Conservation (phyloP, 2,797 vertebrate species). For the Anas bahamensis region DNA sequence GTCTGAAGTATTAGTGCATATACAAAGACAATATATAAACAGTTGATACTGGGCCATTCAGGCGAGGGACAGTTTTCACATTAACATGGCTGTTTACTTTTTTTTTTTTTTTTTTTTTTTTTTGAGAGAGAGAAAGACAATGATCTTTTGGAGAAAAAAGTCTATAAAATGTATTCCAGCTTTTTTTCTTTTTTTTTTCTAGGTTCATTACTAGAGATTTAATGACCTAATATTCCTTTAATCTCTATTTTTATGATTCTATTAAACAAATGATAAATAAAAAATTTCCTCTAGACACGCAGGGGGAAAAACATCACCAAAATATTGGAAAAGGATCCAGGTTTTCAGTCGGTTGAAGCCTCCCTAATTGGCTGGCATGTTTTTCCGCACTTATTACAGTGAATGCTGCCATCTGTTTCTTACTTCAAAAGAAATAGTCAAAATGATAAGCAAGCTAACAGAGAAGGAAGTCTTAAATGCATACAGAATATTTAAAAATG, state of each 20-base stretch:
- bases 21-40: neutral
- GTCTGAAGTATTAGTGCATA: neutral
- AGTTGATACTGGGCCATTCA: neutral
- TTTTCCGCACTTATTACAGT: slow-evolving; percentile 49
- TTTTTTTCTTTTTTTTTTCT: neutral
- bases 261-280: slow-evolving; percentile 39
- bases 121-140: neutral
- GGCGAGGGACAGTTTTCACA: neutral
- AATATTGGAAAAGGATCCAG: slow-evolving; percentile 33
- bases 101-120: neutral
- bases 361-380: slow-evolving; percentile 56
- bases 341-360: slow-evolving; percentile 47
- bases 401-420: slow-evolving; percentile 68
- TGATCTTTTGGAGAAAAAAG: neutral
- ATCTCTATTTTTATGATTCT: neutral
- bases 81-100: neutral
- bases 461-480: slow-evolving; percentile 12
- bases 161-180: neutral
- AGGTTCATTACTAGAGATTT: neutral
- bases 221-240: neutral
- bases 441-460: slow-evolving; percentile 42
- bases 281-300: neutral
- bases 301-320: neutral
- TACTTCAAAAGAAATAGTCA: slow-evolving; percentile 56
- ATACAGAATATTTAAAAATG: neutral